phyloP scores from a whole-genome alignment of 1,140 invertebrate species.

The Cyrtorhinus lividipennis region DNA sequence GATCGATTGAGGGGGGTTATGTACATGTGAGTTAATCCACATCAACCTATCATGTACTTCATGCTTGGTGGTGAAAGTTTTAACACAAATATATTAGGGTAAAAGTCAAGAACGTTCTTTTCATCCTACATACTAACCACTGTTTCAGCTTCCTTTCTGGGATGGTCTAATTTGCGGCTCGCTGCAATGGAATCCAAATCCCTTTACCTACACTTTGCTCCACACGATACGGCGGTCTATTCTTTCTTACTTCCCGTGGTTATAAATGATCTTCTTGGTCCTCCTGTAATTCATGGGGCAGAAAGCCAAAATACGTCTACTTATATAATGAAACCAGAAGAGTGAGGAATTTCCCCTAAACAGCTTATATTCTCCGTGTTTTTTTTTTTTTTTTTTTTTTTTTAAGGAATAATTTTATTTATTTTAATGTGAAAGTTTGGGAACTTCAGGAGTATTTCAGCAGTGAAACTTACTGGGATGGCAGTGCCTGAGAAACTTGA shows the following conservation, averaged over 20 bases:
- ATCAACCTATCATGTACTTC: too few relatives aligned
- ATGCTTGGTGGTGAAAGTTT: too few relatives aligned
- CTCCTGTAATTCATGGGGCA: background rate
- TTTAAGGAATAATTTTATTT: background rate
- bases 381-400: background rate
- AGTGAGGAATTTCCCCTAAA: background rate
- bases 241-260: constrained; percentile 18
- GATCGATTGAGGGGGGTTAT: too few relatives aligned
- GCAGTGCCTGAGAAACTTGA: background rate
- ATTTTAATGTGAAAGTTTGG: background rate
- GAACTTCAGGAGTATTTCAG: background rate
- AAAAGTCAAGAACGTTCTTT: too few relatives aligned
- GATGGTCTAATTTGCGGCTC: background rate
- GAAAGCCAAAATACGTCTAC: background rate
- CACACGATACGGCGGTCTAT: constrained; percentile 17
- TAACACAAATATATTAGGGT: too few relatives aligned
- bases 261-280: constrained; percentile 15
- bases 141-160: background rate
- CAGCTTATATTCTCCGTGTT: background rate
- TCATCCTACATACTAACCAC: too few relatives aligned
- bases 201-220: constrained; percentile 21
- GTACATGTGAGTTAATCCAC: too few relatives aligned
- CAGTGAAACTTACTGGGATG: background rate
- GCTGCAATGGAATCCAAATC: background rate
- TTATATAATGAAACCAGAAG: background rate